Percentiles rank a stretch among this genome's conserved stretches.
phyloP scores from a whole-genome alignment of 2,888 invertebrate genomes.

The Suillia variegata region DNA sequence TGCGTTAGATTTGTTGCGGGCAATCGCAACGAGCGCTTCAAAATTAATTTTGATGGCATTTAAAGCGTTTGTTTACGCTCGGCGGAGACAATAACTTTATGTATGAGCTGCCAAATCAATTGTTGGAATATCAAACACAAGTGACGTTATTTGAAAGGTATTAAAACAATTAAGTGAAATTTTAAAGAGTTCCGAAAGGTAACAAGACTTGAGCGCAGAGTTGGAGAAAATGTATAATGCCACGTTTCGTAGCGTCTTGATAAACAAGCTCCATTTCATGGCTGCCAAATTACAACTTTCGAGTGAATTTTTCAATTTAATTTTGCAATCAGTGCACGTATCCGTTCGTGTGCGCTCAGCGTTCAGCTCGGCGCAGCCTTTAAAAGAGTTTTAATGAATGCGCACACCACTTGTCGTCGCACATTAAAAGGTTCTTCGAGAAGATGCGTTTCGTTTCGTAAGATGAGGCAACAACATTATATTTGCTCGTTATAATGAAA shows the following conservation, averaged over 20 bases:
- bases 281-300: background rate
- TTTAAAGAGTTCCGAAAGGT: background rate
- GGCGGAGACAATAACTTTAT: background rate
- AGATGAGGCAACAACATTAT: background rate
- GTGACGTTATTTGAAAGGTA: too few relatives aligned
- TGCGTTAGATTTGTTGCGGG: background rate
- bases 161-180: too few relatives aligned
- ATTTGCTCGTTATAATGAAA: background rate
- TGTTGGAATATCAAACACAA: background rate
- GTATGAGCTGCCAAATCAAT: background rate
- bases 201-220: background rate
- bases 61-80: background rate
- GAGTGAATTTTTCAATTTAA: constrained; percentile 6
- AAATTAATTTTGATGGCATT: background rate
- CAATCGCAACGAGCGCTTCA: background rate
- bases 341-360: constrained; percentile 40
- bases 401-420: constrained; percentile 38
- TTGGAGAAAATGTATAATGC: background rate
- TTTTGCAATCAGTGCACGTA: constrained; percentile 40
- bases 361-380: too few relatives aligned
- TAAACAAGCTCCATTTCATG: background rate
- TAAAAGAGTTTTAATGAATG: constrained; percentile 53
- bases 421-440: background rate
- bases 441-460: background rate
- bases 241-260: background rate